phyloP scores from a whole-genome alignment of 2,888 invertebrate genomes.

The Chalcis sispes region DNA sequence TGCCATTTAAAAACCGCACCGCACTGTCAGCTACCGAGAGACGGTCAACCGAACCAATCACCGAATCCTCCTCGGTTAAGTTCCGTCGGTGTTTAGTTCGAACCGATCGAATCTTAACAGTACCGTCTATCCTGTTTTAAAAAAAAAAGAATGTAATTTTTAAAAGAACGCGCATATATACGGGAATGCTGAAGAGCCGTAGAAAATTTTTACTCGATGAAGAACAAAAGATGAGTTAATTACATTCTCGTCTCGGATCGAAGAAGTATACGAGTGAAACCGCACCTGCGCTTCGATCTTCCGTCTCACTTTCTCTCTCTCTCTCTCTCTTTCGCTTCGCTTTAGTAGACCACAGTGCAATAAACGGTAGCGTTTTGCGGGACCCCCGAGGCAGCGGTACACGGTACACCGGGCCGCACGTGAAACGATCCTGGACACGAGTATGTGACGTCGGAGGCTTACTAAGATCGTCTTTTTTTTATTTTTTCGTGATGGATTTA shows the following conservation, averaged over 20 bases:
- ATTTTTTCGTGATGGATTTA: too few relatives aligned
- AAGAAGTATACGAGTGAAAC: conserved; percentile 66
- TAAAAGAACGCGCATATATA: too few relatives aligned
- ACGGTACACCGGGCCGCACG: background rate
- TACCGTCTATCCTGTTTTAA: too few relatives aligned
- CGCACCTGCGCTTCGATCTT: conserved; percentile 63
- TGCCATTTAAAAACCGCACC: conserved; percentile 15
- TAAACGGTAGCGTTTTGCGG: conserved; percentile 68
- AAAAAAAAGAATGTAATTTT: too few relatives aligned
- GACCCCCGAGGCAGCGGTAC: conserved; percentile 36
- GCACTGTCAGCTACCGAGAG: background rate
- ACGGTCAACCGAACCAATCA: background rate
- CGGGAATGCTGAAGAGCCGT: too few relatives aligned
- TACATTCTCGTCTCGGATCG: conserved; percentile 66
- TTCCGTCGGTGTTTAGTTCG: too few relatives aligned
- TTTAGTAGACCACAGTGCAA: conserved; percentile 70
- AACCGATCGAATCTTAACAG: too few relatives aligned
- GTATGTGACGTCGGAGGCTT: background rate
- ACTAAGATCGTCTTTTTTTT: background rate
- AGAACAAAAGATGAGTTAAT: conserved; percentile 65
- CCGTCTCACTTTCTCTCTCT: too few relatives aligned
- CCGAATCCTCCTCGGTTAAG: background rate
- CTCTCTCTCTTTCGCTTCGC: conserved; percentile 60
- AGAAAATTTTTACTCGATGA: too few relatives aligned
- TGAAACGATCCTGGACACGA: background rate